phyloP scores from a whole-genome alignment of 1,140 invertebrate genomes.

The Cherax quadricarinatus region DNA sequence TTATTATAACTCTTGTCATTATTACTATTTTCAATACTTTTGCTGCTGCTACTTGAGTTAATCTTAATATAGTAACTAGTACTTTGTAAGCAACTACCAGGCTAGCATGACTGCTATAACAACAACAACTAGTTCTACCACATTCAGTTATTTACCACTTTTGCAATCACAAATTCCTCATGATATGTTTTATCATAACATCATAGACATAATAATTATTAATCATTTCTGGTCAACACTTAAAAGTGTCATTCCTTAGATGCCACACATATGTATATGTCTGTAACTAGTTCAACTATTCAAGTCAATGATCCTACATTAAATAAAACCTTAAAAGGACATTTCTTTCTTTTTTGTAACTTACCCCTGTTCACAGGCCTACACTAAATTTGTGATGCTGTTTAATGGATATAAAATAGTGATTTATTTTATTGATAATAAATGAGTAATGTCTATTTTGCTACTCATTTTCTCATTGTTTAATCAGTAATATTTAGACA shows the following conservation, averaged over 20 bases:
- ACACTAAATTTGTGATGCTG: too few species aligned
- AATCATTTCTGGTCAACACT: too few species aligned
- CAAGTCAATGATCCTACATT: too few species aligned
- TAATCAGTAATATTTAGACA: neutral
- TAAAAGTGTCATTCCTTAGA: too few species aligned
- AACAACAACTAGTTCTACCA: neutral
- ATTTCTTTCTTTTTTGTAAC: too few species aligned
- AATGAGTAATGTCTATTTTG: neutral
- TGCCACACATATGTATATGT: neutral
- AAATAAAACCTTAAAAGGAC: too few species aligned
- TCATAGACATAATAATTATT: too few species aligned
- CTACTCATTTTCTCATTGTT: neutral
- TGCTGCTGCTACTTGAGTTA: neutral
- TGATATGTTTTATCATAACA: too few species aligned
- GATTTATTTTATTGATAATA: too few species aligned
- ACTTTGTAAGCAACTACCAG: neutral
- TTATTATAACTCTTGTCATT: neutral
- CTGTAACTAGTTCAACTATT: neutral
- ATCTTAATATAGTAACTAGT: neutral
- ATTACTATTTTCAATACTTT: neutral
- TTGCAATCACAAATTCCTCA: neutral
- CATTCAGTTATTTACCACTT: neutral
- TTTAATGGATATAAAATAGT: too few species aligned
- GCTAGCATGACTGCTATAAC: neutral
- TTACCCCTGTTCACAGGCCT: neutral